phyloP scores from a whole-genome alignment of 2,113 vertebrate genomes.

The Sinosuthora webbiana region DNA sequence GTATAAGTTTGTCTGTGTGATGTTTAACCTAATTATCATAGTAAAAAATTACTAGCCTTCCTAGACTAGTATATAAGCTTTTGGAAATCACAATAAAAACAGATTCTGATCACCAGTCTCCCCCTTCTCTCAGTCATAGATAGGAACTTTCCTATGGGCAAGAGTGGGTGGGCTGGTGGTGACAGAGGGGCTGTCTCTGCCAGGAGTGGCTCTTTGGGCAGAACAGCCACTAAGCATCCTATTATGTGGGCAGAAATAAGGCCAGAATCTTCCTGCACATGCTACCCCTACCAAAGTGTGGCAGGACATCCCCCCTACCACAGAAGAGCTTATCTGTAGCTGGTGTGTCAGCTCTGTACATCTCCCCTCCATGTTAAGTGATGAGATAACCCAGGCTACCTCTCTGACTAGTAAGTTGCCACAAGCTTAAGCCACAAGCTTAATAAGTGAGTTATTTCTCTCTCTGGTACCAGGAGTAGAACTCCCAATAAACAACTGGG shows the following conservation, averaged over 20 bases:
- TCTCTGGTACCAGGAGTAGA: neutral
- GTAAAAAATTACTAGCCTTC: neutral
- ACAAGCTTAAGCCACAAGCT: neutral
- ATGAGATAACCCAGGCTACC: neutral
- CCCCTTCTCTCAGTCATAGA: too few species aligned
- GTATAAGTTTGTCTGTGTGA: neutral
- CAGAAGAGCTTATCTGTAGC: neutral
- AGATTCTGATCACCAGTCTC: too few species aligned
- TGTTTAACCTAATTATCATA: neutral
- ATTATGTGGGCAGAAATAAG: neutral
- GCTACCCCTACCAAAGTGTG: neutral
- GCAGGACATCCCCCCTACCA: neutral
- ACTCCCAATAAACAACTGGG: neutral
- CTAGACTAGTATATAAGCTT: neutral
- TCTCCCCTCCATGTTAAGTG: neutral
- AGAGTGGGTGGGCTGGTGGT: neutral
- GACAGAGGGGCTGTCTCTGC: neutral
- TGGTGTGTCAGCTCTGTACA: neutral
- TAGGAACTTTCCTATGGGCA: neutral
- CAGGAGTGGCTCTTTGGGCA: neutral
- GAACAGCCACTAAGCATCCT: neutral
- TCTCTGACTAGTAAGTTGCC: neutral
- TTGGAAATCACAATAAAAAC: neutral
- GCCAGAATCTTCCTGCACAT: neutral
- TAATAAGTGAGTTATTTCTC: neutral